A percentile compares a stretch with the other conserved stretches of the same genome.
Conservation (phyloP, 2,888 invertebrate genomes). For the Neuroscelio doddi region DNA sequence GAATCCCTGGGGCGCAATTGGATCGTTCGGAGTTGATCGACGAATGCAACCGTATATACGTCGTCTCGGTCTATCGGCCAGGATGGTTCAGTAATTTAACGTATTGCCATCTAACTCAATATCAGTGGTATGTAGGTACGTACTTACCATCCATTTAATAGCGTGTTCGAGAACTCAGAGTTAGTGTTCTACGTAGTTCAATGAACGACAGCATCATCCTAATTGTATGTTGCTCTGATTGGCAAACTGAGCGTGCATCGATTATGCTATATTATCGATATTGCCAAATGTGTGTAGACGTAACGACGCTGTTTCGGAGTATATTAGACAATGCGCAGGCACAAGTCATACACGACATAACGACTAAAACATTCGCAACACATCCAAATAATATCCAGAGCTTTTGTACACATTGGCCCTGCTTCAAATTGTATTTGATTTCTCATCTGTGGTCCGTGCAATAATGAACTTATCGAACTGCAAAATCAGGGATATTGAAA, state of each 20-base stretch:
- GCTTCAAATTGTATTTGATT: conserved; percentile 24
- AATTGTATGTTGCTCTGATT: conserved; percentile 49
- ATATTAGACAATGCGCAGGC: conserved; percentile 21
- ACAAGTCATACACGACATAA: conserved; percentile 16
- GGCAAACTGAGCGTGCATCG: conserved; percentile 53
- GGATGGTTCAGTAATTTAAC: conserved; percentile 57
- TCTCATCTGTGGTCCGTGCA: conserved; percentile 1
- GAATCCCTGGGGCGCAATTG: conserved; percentile 5
- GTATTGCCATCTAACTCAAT: conserved; percentile 61
- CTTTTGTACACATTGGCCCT: conserved; percentile 23
- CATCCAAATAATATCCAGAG: conserved; percentile 11
- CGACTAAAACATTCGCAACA: conserved; percentile 6
- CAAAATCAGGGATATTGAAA: conserved; percentile 9
- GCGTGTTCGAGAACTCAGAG: conserved; percentile 47
- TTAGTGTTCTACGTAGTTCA: conserved; percentile 21
- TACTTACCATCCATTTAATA: conserved; percentile 59
- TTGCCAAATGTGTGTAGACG: conserved; percentile 11
- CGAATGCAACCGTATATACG: neutral
- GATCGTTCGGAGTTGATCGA: neutral
- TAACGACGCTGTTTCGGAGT: conserved; percentile 10
- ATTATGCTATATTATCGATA: conserved; percentile 50
- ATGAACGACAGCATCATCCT: conserved; percentile 27
- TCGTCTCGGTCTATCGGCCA: conserved; percentile 19
- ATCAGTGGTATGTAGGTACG: conserved; percentile 49
- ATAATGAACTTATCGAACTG: conserved; percentile 13